These are phyloP conservation scores for Tympanoctomys barrerae DNA, from an alignment of 2,797 vertebrate species.

Conservation along the genomic window DNA sequence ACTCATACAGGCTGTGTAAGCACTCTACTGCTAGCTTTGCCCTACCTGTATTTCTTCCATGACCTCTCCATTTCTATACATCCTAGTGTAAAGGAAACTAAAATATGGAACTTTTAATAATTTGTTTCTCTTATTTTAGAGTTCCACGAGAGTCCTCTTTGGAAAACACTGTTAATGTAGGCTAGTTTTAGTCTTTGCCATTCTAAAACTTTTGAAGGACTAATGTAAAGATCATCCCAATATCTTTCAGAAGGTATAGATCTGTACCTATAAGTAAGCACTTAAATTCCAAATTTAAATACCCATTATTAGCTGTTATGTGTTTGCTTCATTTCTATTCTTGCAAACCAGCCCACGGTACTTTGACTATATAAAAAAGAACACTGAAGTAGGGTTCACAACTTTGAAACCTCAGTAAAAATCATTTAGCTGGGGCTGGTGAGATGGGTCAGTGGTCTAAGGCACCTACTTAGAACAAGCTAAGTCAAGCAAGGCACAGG, in stretches of 20 bases:
- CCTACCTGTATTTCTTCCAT: neutral
- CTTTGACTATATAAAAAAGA: neutral
- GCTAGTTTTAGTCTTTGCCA: neutral
- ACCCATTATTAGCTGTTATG: neutral
- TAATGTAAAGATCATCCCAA: neutral
- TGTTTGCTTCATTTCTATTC: neutral
- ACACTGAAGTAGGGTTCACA: neutral
- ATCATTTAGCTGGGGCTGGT: neutral
- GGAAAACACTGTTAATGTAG: neutral
- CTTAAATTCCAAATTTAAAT: neutral
- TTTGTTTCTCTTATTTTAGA: constrained; percentile 27
- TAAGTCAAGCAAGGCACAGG: no score
- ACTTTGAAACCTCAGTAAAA: neutral
- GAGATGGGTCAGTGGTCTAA: no score
- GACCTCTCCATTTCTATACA: neutral
- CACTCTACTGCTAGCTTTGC: neutral
- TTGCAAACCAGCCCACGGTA: neutral
- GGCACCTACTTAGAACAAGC: no score
- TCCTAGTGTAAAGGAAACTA: neutral
- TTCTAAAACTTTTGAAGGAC: constrained; percentile 15
- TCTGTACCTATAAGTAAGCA: neutral
- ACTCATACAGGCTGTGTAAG: neutral
- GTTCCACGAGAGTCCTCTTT: constrained; percentile 1
- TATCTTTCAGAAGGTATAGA: neutral
- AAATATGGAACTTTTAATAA: neutral